Percentiles rank a stretch among this genome's conserved stretches.
These are phyloP conservation scores for Gila orcuttii DNA, from an alignment of 2,113 vertebrate species.

Conservation along the genomic window DNA sequence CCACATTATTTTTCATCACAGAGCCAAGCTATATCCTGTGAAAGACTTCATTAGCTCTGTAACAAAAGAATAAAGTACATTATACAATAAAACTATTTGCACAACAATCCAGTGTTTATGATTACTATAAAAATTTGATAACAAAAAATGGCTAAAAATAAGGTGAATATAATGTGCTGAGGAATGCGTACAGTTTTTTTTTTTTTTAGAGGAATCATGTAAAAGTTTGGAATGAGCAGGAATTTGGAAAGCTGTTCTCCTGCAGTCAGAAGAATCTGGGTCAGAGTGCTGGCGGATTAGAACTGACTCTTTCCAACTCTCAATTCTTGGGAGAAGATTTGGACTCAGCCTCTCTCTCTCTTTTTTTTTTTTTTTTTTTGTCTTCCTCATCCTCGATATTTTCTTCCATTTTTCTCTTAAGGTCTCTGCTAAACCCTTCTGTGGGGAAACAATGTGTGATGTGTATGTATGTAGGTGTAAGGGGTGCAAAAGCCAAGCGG, in stretches of 20 bases:
- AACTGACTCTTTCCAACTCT: conserved; percentile 13
- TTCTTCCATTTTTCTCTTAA: background rate
- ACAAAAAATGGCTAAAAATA: background rate
- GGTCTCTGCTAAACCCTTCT: background rate
- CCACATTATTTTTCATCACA: background rate
- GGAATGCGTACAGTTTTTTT: background rate
- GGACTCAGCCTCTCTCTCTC: background rate
- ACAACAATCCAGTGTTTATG: background rate
- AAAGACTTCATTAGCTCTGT: background rate
- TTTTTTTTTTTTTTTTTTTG: conserved; percentile 1
- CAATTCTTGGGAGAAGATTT: background rate
- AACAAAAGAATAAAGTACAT: background rate
- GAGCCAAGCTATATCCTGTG: background rate
- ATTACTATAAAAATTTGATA: background rate
- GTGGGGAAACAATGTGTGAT: background rate
- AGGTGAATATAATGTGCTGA: background rate
- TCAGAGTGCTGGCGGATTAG: conserved; percentile 34
- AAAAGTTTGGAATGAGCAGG: conserved; percentile 5
- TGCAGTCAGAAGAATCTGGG: conserved; percentile 42
- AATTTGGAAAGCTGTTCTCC: background rate
- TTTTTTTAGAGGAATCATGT: background rate
- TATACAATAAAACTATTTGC: background rate
- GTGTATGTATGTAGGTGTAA: conserved; percentile 2
- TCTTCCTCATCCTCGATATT: background rate
- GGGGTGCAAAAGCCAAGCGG: background rate